Evolutionary conservation across 2,797 vertebrate species (phyloP).

Genomic region (Hafferia zeledoni): DNA sequence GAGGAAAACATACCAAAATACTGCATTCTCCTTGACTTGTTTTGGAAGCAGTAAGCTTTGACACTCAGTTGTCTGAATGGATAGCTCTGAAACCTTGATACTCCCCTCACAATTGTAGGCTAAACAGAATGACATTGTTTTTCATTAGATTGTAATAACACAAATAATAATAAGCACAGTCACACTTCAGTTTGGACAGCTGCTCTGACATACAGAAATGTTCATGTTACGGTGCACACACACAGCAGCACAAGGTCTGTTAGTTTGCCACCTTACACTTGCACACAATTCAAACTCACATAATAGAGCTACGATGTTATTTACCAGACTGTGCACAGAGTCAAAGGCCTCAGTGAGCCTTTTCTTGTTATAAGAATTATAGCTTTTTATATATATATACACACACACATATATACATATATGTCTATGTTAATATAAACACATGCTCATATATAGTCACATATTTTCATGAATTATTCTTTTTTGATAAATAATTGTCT

Average conservation of each 20-base stretch:
- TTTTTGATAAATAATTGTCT: background rate
- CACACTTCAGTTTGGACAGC: background rate
- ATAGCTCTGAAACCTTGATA: background rate
- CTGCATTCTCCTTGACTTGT: background rate
- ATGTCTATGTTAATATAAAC: background rate
- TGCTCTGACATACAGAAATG: background rate
- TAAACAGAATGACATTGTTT: background rate
- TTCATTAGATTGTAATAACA: background rate
- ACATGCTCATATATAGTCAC: background rate
- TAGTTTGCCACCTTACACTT: background rate
- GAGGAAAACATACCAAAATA: background rate
- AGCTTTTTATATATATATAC: background rate
- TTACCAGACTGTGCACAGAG: background rate
- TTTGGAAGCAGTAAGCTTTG: background rate
- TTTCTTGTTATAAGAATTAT: background rate
- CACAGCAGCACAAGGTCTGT: background rate
- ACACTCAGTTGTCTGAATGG: background rate
- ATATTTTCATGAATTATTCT: background rate
- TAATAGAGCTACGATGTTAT: background rate
- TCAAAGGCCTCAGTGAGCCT: background rate
- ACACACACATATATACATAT: fast-evolving
- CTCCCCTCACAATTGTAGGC: background rate
- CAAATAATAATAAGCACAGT: background rate
- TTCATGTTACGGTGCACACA: fast-evolving
- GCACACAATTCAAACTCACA: background rate